Percentiles rank a stretch among this genome's conserved stretches.
These are phyloP conservation scores for Ctenosaura bakeri DNA, from an alignment of 2,797 vertebrate species.

Conservation along the genomic window DNA sequence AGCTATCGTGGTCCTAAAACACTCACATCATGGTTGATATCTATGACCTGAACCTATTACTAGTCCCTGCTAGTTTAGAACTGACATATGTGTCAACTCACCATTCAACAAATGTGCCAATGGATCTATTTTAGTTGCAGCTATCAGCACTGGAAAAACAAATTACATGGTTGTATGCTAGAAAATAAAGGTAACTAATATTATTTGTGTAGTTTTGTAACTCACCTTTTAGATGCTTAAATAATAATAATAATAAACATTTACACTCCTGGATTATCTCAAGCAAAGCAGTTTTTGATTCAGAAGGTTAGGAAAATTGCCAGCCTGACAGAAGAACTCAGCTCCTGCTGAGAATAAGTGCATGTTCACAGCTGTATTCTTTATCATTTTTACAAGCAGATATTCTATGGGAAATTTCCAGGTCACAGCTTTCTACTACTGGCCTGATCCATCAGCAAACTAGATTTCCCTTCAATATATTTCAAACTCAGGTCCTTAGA, in stretches of 20 bases:
- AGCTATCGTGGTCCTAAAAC: neutral
- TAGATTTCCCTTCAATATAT: slow-evolving; percentile 21
- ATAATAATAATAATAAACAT: slow-evolving; percentile 54
- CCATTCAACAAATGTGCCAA: too few species aligned
- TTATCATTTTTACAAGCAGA: slow-evolving; percentile 64
- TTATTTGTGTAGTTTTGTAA: slow-evolving; percentile 51
- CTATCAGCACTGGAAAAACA: neutral
- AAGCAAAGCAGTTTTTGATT: slow-evolving; percentile 62
- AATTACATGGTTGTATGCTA: neutral
- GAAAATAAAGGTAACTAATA: slow-evolving; percentile 30
- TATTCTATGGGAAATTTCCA: slow-evolving; percentile 63
- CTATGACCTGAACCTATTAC: too few species aligned
- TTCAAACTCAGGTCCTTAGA: neutral
- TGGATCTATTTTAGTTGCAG: neutral
- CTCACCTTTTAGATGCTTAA: slow-evolving; percentile 35
- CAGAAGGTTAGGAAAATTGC: slow-evolving; percentile 63
- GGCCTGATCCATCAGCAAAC: slow-evolving; percentile 62
- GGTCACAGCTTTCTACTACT: slow-evolving; percentile 61
- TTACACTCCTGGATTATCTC: slow-evolving; percentile 54
- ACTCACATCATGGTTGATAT: neutral
- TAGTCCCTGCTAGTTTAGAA: too few species aligned
- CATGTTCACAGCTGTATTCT: slow-evolving; percentile 56
- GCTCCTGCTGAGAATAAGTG: slow-evolving; percentile 60
- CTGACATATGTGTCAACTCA: too few species aligned
- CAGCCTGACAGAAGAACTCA: slow-evolving; percentile 62